Conservation (phyloP, 1,140 invertebrate species). For the Lepidurus apus region DNA sequence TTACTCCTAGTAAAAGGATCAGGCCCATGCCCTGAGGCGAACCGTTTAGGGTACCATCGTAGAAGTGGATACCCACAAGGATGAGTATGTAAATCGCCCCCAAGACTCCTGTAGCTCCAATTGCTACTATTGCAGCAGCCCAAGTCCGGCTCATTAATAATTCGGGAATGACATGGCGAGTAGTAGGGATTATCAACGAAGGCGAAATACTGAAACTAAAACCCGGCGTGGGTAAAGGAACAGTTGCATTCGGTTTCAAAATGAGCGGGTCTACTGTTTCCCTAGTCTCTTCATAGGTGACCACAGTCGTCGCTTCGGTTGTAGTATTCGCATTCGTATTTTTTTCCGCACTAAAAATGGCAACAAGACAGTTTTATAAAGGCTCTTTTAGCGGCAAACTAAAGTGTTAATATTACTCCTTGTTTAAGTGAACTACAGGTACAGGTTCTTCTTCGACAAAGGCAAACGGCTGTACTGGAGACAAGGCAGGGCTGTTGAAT, state of each 20-base stretch:
- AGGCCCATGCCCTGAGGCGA: conserved; percentile 24
- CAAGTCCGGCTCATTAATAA: conserved; percentile 29
- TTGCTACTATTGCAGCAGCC: conserved; percentile 34
- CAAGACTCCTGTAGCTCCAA: conserved; percentile 33
- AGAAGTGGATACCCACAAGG: conserved; percentile 26
- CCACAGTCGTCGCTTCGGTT: neutral
- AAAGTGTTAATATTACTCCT: neutral
- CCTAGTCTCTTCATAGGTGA: neutral
- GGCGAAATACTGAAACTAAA: neutral
- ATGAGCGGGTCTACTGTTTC: neutral
- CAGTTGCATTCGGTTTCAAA: neutral
- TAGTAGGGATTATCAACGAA: neutral
- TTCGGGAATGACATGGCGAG: neutral
- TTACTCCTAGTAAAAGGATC: conserved; percentile 27
- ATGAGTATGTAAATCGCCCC: conserved; percentile 33
- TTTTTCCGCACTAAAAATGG: neutral
- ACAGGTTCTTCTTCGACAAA: conserved; percentile 19
- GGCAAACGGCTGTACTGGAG: conserved; percentile 32
- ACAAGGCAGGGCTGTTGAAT: conserved; percentile 28
- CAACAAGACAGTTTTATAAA: neutral
- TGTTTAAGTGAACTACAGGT: neutral
- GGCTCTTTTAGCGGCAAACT: too few species aligned
- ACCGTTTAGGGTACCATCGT: conserved; percentile 17
- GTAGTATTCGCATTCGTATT: neutral
- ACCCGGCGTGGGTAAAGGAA: neutral